Base-by-base conservation (phyloP, 2,797 vertebrate species). In the Hydrolagus colliei region DNA sequence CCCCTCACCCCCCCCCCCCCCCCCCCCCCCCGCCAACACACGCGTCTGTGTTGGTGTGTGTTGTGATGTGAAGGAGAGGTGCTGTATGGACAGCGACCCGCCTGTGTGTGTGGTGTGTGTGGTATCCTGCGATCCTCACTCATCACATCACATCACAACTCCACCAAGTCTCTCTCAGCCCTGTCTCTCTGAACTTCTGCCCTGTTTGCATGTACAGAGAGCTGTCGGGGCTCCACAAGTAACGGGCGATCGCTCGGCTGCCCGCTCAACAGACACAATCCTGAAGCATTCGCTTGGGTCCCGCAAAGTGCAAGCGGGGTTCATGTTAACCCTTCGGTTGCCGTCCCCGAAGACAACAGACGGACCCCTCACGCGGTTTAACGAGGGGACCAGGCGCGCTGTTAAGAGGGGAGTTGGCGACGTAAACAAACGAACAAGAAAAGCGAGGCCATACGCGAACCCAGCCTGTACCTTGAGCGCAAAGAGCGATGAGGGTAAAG, bases 131-230 rank as follows among this genome's bases (percentile, higher is more conserved):
- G n/a, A n/a, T n/a, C n/a, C n/a, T n/a, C n/a, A n/a, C n/a, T n/a
- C n/a, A n/a, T n/a, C n/a, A n/a, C n/a, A 32, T 27, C 63, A 67
- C 27, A 82, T 65, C 78, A 16, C 63, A 82, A 67, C 63, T 67
- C 14, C 27, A 82, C 62, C 16, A 63, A 35, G 27, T 68, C 22
- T 67, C 22, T 7, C 32, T 67, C 27, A 82, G 79, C 22, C 79
- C 20, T 77, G 41, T 52, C 12, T 68, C 79, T 35, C 79, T 41
- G 65, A 84, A 71, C 79, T 68, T 84, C 18, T 41, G 18, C 65
- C 79, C 79, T 84, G 79, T n/a, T 84, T 84, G 79, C 79, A 68
- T 71, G 65, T 22, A 32, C 41, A 52, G 6, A 79, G 61, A 14
- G 27, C 61, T 12, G 18, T 35, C 41, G 5, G 41, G 41, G 41